A percentile compares a stretch with the other conserved stretches of the same genome.
phyloP scores from a whole-genome alignment of 2,888 invertebrate species.

The Rhopalosiphum nymphaeae region DNA sequence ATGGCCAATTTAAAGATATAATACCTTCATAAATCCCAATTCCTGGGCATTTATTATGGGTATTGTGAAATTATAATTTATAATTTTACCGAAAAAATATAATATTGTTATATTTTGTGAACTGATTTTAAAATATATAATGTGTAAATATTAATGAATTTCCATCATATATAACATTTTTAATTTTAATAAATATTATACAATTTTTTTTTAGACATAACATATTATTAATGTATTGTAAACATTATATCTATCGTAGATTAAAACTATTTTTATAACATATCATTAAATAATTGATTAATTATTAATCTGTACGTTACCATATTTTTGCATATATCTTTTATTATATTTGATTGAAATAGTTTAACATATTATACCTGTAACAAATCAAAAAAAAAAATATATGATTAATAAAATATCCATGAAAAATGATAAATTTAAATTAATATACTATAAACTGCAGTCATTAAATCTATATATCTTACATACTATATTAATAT shows the following conservation, averaged over 20 bases:
- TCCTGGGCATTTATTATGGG: too few species aligned
- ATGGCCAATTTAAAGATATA: too few species aligned
- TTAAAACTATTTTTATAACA: constrained; percentile 3
- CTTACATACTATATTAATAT: not conserved
- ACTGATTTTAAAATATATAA: not conserved
- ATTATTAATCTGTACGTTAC: not conserved
- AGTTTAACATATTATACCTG: constrained; percentile 40
- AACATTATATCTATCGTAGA: not conserved
- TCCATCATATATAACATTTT: not conserved
- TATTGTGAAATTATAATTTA: not conserved
- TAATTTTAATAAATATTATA: not conserved
- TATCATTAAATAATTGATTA: too few species aligned
- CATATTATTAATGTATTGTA: not conserved
- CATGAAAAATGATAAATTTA: not conserved
- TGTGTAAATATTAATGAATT: not conserved
- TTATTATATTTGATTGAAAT: not conserved
- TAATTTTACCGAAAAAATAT: too few species aligned
- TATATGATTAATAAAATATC: not conserved
- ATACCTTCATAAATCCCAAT: too few species aligned
- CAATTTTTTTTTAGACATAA: not conserved
- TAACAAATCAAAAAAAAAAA: constrained; percentile 8
- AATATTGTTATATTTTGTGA: not conserved
- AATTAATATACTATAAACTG: not conserved
- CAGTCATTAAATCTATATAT: not conserved
- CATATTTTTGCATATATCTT: not conserved